A percentile compares a stretch with the other conserved stretches of the same genome.
These are phyloP conservation scores for Spea bombifrons DNA, from an alignment of 2,113 vertebrate genomes.

Conservation along the genomic window DNA sequence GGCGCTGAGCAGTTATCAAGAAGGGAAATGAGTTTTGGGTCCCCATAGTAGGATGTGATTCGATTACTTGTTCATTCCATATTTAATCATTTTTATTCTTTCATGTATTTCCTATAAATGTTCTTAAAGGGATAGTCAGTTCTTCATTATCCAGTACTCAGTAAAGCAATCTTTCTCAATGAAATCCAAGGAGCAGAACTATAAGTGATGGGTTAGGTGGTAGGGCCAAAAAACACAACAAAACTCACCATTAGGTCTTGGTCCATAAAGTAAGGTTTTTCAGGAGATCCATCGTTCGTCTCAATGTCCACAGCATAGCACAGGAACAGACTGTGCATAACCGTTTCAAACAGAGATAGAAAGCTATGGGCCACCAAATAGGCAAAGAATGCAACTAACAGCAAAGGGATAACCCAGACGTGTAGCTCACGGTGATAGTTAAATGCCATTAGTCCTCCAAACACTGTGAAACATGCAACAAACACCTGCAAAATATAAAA, in stretches of 20 bases:
- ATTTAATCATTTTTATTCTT: too few relatives aligned
- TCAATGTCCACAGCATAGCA: slow-evolving; percentile 72
- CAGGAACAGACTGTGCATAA: slow-evolving; percentile 65
- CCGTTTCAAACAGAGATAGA: slow-evolving; percentile 71
- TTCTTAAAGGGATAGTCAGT: too few relatives aligned
- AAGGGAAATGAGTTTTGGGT: too few relatives aligned
- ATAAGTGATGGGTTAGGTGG: too few relatives aligned
- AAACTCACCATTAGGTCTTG: slow-evolving; percentile 70
- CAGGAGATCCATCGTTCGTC: slow-evolving; percentile 71
- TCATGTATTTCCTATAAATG: too few relatives aligned
- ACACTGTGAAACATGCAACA: slow-evolving; percentile 71
- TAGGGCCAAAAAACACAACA: slow-evolving; percentile 58
- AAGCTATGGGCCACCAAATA: slow-evolving; percentile 70
- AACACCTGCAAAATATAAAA: slow-evolving; percentile 57
- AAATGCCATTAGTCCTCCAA: slow-evolving; percentile 75
- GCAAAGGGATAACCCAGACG: slow-evolving; percentile 68
- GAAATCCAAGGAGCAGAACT: too few relatives aligned
- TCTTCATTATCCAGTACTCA: too few relatives aligned
- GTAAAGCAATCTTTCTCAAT: too few relatives aligned
- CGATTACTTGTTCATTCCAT: too few relatives aligned
- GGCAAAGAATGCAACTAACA: slow-evolving; percentile 70
- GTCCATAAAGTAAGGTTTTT: slow-evolving; percentile 71
- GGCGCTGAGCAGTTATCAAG: too few relatives aligned
- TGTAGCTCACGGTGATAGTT: slow-evolving; percentile 70
- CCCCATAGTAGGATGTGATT: too few relatives aligned